Percentiles rank a stretch among this genome's conserved stretches.
phyloP scores from a whole-genome alignment of 2,113 vertebrate genomes.

The Thunnus maccoyii region DNA sequence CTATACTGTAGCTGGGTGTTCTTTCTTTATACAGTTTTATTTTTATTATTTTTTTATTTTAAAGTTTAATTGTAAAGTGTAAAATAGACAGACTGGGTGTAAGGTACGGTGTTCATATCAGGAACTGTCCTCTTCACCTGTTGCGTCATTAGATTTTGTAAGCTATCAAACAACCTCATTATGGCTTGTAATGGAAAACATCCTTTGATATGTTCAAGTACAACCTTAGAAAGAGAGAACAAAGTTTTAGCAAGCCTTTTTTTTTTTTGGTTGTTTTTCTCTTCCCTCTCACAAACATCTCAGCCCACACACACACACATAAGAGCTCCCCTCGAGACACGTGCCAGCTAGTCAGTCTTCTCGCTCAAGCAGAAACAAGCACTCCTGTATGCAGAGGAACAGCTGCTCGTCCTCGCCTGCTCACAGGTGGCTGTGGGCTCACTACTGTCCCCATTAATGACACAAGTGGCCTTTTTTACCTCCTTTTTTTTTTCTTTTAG shows the following conservation, averaged over 20 bases:
- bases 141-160: not conserved
- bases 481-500: not conserved
- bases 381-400: slow-evolving; percentile 78
- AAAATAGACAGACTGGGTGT: not conserved
- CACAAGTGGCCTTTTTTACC: slow-evolving; percentile 57
- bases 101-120: not conserved
- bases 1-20: not conserved
- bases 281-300: slow-evolving; percentile 19
- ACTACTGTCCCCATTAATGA: slow-evolving; percentile 68
- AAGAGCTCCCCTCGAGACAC: slow-evolving; percentile 62
- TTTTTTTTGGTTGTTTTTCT: slow-evolving; percentile 15
- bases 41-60: not conserved
- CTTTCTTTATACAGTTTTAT: not conserved
- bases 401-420: slow-evolving; percentile 74
- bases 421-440: slow-evolving; percentile 74
- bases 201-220: slow-evolving; percentile 48
- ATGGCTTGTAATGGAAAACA: slow-evolving; percentile 19
- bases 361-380: slow-evolving; percentile 71
- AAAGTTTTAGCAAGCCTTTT: slow-evolving; percentile 11
- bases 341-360: slow-evolving; percentile 68
- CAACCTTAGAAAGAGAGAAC: slow-evolving; percentile 10
- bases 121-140: too few relatives aligned
- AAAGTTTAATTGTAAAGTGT: not conserved
- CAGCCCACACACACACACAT: slow-evolving; percentile 53
- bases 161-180: not conserved